These are phyloP conservation scores for Chesias legatella DNA, from an alignment of 2,888 invertebrate species.

Conservation along the genomic window DNA sequence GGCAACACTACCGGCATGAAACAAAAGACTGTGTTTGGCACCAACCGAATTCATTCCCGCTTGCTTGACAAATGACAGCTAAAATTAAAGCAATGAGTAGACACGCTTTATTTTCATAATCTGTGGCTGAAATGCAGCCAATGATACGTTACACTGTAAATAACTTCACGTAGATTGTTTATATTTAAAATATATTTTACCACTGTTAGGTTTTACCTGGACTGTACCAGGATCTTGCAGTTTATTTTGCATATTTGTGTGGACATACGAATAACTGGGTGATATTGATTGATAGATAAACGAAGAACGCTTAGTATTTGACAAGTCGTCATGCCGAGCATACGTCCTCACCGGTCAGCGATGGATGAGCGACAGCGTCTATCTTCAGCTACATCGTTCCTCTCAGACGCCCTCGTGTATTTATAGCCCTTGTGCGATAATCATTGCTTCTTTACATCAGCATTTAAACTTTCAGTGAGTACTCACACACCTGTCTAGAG, in stretches of 20 bases:
- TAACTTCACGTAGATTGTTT: too few species aligned
- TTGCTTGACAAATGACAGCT: constrained; percentile 62
- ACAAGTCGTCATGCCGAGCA: constrained; percentile 11
- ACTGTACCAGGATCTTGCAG: too few species aligned
- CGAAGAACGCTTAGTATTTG: constrained; percentile 2
- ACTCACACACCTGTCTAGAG: constrained; percentile 48
- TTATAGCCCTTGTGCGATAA: constrained; percentile 35
- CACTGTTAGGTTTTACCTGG: too few species aligned
- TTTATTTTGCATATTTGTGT: not conserved
- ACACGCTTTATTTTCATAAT: constrained; percentile 32
- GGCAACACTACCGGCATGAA: too few species aligned
- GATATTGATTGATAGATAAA: constrained; percentile 4
- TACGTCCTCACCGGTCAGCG: constrained; percentile 27
- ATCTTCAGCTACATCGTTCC: constrained; percentile 34
- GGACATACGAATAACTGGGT: not conserved
- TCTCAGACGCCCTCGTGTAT: constrained; percentile 43
- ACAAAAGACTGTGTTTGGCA: constrained; percentile 68
- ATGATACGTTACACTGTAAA: constrained; percentile 11
- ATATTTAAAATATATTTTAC: too few species aligned
- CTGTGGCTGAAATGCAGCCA: constrained; percentile 30
- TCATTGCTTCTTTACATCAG: constrained; percentile 36
- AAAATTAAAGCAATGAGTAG: constrained; percentile 61
- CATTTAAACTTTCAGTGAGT: constrained; percentile 44
- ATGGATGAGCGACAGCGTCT: constrained; percentile 36
- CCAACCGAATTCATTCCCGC: constrained; percentile 48